Percentiles rank a stretch among this genome's conserved stretches.
Conservation (phyloP, 1,140 invertebrate genomes). For the Brachionus calyciflorus region DNA sequence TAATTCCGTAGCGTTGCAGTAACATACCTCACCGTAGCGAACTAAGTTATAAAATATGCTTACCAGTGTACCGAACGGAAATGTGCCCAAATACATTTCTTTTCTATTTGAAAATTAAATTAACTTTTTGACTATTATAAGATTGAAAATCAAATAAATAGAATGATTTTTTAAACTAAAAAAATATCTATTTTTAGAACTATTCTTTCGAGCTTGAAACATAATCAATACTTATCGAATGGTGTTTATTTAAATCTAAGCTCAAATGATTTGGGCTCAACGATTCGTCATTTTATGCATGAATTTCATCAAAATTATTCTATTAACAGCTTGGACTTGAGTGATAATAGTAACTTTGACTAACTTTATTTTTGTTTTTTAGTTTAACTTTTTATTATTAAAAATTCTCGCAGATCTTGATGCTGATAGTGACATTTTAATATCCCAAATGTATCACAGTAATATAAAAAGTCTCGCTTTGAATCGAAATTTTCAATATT, state of each 20-base stretch:
- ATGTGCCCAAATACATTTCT: no score
- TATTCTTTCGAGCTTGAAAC: conserved; percentile 7
- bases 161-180: no score
- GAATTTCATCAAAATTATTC: conserved; percentile 9
- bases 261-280: conserved; percentile 22
- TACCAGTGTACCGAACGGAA: no score
- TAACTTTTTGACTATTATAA: no score
- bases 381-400: background rate
- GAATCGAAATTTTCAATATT: conserved; percentile 23
- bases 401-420: conserved; percentile 14
- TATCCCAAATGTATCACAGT: background rate
- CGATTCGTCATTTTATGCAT: background rate
- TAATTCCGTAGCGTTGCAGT: no score
- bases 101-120: no score
- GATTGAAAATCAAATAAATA: no score
- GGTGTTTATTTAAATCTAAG: conserved; percentile 14
- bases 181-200: background rate
- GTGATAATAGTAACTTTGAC: conserved; percentile 45
- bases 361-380: background rate
- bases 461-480: conserved; percentile 4
- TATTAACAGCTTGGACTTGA: conserved; percentile 21
- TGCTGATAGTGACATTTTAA: background rate
- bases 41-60: no score
- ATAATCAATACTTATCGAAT: conserved; percentile 1
- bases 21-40: no score